Conservation (phyloP, 2,113 vertebrate genomes). For the Colaptes auratus region DNA sequence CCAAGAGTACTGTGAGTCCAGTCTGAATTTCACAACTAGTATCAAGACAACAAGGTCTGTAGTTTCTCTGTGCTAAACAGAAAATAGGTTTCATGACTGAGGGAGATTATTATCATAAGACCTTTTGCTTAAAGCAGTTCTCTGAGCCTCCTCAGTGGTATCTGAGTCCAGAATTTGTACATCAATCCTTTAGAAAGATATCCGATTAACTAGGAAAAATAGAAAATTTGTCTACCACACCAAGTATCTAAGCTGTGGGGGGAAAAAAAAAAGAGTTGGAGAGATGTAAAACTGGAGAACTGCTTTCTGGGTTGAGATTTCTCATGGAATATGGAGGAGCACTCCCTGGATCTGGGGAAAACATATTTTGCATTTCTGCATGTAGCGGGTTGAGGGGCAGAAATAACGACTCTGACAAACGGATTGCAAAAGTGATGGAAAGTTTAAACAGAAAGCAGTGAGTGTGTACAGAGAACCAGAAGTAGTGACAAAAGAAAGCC, state of each 20-base stretch:
- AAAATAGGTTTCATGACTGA: background rate
- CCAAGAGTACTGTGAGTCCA: background rate
- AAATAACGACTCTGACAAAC: too few relatives aligned
- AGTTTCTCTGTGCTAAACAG: background rate
- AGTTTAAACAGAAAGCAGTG: too few relatives aligned
- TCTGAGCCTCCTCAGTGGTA: background rate
- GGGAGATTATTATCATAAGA: background rate
- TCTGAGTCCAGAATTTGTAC: background rate
- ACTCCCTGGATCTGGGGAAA: background rate
- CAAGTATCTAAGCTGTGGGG: background rate
- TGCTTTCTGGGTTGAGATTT: background rate
- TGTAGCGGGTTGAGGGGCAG: too few relatives aligned
- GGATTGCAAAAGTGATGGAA: too few relatives aligned
- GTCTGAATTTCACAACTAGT: background rate
- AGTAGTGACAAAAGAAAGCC: too few relatives aligned
- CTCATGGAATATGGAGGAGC: background rate
- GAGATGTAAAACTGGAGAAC: background rate
- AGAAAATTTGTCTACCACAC: background rate
- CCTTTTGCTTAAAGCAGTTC: background rate
- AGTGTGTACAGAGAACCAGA: too few relatives aligned
- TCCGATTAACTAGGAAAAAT: background rate
- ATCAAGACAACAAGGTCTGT: background rate
- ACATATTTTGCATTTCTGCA: background rate
- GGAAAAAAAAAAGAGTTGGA: background rate
- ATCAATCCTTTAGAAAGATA: background rate